Evolutionary conservation across 30 jellyfish, hydroid and myxozoan genomes (phyloP), one percentile per base, ranked within the genome.

Genomic region (Phacellophora camtschatica): DNA sequence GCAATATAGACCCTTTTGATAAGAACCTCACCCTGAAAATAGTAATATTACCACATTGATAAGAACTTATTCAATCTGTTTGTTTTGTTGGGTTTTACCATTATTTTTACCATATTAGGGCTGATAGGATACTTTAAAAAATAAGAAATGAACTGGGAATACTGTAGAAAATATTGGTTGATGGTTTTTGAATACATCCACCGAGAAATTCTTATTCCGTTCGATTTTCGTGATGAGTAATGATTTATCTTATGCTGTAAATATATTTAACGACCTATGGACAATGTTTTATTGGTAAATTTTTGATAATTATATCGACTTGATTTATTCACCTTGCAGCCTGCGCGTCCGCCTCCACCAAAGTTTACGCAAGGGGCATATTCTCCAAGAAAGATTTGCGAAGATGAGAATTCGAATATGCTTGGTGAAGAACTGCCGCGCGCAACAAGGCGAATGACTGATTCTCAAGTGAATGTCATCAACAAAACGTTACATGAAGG

Each of bases 281-380:
- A 53, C 7, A 9, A 6, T 10, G 24, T 15, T 6, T 53, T 53
- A 8, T 15, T 53, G 24, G 20, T 15, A 53, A 13, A 7, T 46
- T 29, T 0, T n/a, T 54, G 2, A 9, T 7, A 28, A 20, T 56
- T 28, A 27, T 64, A 28, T 6, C 50, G 27, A 19, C 35, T 31
- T 5, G 19, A 18, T 74, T 24, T 18, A 53, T 16, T 42, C 20
- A 31, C 0, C 15, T 11, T 35, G 24, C 49, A 88, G 97, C 97
- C 97, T 42, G 95, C 90, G 16, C 94, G 97, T 9, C 97, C 97
- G 12, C 97, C 97, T 4, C 97, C 97, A 7, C 97, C 97, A 7
- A 81, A 88, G 69, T 48, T 88, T 15, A 32, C 62, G 5, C 93
- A 62, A 10, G 81, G 64, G 30, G 64, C 23, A 13, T 18, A 20